Evolutionary conservation across 2,113 vertebrate genomes (phyloP).

Genomic region (Pseudopipra pipra): DNA sequence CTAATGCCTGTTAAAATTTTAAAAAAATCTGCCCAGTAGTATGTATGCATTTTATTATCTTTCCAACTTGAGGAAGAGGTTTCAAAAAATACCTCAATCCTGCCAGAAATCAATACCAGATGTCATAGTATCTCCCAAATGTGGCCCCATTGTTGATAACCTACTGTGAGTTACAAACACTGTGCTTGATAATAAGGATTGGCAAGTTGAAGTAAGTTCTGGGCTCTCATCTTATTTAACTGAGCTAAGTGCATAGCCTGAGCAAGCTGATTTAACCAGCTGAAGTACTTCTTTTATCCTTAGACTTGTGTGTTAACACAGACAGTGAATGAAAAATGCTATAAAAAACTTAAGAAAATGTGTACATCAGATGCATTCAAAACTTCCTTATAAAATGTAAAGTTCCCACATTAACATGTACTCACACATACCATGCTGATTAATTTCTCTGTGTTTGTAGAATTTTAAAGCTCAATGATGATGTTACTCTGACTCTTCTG

Average conservation of each 20-base stretch:
- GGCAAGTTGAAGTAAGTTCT: conserved; percentile 8
- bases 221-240: neutral
- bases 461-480: neutral
- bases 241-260: neutral
- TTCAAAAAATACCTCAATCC: neutral
- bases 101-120: conserved; percentile 30
- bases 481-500: neutral
- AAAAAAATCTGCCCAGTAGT: neutral
- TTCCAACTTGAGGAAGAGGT: neutral
- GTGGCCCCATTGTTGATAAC: neutral
- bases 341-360: neutral
- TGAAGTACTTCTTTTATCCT: neutral
- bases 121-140: neutral
- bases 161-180: conserved; percentile 14
- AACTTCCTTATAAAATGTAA: neutral
- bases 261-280: neutral
- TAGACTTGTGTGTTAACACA: neutral
- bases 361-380: neutral
- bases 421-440: neutral
- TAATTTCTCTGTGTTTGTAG: neutral
- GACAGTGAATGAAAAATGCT: neutral
- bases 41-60: neutral
- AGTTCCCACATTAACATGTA: neutral
- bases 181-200: conserved; percentile 6
- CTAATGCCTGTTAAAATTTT: neutral